phyloP scores from a whole-genome alignment of 2,113 vertebrate genomes.

The Herpetotheres cachinnans region DNA sequence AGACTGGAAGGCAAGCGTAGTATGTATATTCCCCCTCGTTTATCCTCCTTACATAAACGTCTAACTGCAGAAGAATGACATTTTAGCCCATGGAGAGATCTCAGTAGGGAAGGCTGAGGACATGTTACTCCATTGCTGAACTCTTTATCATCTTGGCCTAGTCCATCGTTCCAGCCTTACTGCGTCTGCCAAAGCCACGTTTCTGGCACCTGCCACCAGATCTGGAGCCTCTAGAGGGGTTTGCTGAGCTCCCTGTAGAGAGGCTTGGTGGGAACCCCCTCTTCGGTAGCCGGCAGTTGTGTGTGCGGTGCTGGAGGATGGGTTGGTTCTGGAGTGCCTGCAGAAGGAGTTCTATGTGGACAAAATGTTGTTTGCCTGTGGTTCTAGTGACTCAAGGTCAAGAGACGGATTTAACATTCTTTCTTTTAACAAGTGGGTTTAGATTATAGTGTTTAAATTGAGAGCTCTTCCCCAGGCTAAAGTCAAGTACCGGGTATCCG shows the following conservation, averaged over 20 bases:
- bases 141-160: neutral
- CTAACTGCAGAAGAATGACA: neutral
- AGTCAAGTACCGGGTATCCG: accelerated
- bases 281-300: neutral
- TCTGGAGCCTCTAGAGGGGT: neutral
- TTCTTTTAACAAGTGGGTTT: neutral
- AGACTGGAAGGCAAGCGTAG: neutral
- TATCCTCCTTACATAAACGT: neutral
- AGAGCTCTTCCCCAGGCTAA: neutral
- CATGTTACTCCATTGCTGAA: neutral
- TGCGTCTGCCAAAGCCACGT: accelerated
- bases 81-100: neutral
- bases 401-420: neutral
- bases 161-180: neutral
- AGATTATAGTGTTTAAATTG: neutral
- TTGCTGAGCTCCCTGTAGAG: neutral
- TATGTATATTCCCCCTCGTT: neutral
- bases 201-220: neutral
- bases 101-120: neutral
- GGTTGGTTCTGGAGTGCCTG: neutral
- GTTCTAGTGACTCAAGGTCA: neutral
- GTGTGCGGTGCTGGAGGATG: neutral
- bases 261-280: neutral
- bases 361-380: neutral
- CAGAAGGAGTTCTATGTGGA: neutral